Percentiles rank a stretch among this genome's conserved stretches.
phyloP scores from a whole-genome alignment of 2,888 invertebrate genomes.

The Ochropleura plecta region DNA sequence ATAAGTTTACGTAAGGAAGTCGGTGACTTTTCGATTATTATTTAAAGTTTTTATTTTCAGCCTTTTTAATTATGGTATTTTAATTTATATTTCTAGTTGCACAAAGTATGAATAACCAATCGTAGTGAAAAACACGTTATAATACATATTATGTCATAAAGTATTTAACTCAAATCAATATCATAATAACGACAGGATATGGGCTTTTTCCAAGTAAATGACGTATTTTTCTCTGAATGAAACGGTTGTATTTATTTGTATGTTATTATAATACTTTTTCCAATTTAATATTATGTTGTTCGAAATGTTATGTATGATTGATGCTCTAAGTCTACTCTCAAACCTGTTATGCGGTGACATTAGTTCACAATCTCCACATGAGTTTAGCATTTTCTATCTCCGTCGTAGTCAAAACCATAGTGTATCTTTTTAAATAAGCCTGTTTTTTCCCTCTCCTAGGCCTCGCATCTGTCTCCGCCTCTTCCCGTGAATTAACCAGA shows the following conservation, averaged over 20 bases:
- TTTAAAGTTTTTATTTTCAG: too few species aligned
- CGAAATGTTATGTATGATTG: not conserved
- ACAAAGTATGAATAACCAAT: slow-evolving; percentile 37
- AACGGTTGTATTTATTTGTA: slow-evolving; percentile 1
- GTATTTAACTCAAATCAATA: slow-evolving; percentile 18
- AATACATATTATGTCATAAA: slow-evolving; percentile 4
- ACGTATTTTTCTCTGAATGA: slow-evolving; percentile 43
- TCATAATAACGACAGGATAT: slow-evolving; percentile 6
- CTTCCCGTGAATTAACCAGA: too few species aligned
- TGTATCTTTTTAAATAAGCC: too few species aligned
- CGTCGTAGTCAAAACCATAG: too few species aligned
- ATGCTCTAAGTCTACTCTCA: not conserved
- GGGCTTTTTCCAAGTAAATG: slow-evolving; percentile 45
- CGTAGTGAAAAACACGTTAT: slow-evolving; percentile 25
- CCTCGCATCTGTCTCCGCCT: too few species aligned
- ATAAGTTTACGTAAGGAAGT: too few species aligned
- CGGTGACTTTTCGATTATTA: too few species aligned
- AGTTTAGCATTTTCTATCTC: too few species aligned
- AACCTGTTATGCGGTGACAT: too few species aligned
- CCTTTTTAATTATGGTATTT: not conserved
- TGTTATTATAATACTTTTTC: not conserved
- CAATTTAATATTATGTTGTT: slow-evolving; percentile 1
- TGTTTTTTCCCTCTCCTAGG: too few species aligned
- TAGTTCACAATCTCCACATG: too few species aligned
- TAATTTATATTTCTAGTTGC: slow-evolving; percentile 10